phyloP scores from a whole-genome alignment of 2,113 vertebrate species.

The human region GRCh38 chr14:81262001-81262500 shows the following conservation, averaged over 20 bases:
- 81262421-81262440: background rate
- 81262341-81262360: background rate
- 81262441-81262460: background rate
- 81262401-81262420: background rate
- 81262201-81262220: background rate
- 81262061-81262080: background rate
- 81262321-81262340: background rate
- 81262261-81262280: background rate
- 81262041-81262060: background rate
- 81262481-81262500: background rate
- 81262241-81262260: background rate
- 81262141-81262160: slow-evolving; percentile 1
- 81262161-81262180: background rate
- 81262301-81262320: background rate
- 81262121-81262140: background rate
- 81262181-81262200: background rate
- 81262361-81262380: background rate
- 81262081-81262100: slow-evolving; percentile 30
- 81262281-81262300: background rate
- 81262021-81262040: slow-evolving; percentile 15
- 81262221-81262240: background rate
- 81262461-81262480: background rate
- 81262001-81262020: background rate
- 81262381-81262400: background rate
- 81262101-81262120: background rate